These are phyloP conservation scores for Semaprochilodus insignis DNA, from an alignment of 2,797 vertebrate genomes.

Conservation along the genomic window DNA sequence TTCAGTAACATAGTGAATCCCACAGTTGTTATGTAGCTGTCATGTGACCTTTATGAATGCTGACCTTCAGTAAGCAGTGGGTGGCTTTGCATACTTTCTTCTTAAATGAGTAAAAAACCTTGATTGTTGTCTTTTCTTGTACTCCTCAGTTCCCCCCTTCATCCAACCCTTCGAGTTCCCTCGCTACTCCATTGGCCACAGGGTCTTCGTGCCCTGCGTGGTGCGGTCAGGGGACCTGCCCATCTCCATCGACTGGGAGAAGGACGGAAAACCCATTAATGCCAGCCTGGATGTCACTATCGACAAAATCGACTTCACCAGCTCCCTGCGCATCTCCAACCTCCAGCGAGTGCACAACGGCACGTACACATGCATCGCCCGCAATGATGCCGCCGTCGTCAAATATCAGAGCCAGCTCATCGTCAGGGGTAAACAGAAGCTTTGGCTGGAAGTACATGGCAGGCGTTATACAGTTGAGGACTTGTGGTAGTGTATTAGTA, in stretches of 20 bases:
- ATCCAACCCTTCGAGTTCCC: constrained; percentile 98
- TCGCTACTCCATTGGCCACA: constrained; percentile 94
- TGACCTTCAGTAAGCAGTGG: no score
- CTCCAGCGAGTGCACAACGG: constrained; percentile 96
- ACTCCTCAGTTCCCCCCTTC: constrained; percentile 89
- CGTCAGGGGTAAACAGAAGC: constrained; percentile 87
- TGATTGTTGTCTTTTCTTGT: background rate
- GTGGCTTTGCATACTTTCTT: no score
- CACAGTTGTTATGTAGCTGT: no score
- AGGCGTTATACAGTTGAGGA: background rate
- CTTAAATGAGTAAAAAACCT: no score
- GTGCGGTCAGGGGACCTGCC: constrained; percentile 97
- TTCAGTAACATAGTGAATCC: no score
- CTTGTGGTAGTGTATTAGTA: background rate
- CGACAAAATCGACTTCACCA: constrained; percentile 98
- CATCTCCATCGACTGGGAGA: constrained; percentile 98
- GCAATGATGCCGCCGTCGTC: constrained; percentile 93
- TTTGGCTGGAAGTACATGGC: background rate
- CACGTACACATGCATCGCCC: constrained; percentile 96
- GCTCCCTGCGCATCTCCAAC: constrained; percentile 95
- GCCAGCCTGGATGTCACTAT: constrained; percentile 95
- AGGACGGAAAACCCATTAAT: constrained; percentile 92
- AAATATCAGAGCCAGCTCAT: constrained; percentile 97
- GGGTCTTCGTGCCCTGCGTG: constrained; percentile 97
- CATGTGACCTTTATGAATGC: no score